Conservation (phyloP, 2,888 invertebrate species). For the Conistra vaccinii region DNA sequence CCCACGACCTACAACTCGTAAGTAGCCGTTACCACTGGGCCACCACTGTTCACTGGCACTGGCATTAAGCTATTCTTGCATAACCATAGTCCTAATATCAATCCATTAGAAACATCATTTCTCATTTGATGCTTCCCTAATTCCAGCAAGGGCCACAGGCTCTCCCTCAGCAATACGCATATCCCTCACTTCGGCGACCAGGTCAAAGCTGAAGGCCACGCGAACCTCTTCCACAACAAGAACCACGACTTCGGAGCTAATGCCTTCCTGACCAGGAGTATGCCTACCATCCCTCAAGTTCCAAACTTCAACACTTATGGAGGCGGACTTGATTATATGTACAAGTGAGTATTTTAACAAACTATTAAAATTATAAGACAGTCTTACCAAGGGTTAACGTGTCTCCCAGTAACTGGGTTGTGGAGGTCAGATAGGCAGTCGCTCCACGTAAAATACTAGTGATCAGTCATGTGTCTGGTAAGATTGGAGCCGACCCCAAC, state of each 20-base stretch:
- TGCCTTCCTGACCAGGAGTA: conserved; percentile 76
- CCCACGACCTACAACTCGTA: too few relatives aligned
- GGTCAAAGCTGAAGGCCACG: conserved; percentile 70
- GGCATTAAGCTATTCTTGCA: not conserved
- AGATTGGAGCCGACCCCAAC: not conserved
- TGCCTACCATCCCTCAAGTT: conserved; percentile 72
- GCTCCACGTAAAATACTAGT: not conserved
- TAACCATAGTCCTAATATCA: not conserved
- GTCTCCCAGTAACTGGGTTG: not conserved
- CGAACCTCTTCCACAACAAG: conserved; percentile 72
- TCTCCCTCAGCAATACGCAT: conserved; percentile 69
- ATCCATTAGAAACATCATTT: not conserved
- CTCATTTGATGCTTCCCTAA: not conserved
- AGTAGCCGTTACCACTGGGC: too few relatives aligned
- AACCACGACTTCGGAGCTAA: conserved; percentile 76
- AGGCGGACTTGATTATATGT: conserved; percentile 78
- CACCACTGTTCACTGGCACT: too few relatives aligned
- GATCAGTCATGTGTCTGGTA: not conserved
- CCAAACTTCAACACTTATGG: conserved; percentile 81
- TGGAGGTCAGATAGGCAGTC: not conserved
- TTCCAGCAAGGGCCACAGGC: conserved; percentile 76
- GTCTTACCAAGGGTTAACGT: not conserved
- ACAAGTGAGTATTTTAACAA: conserved; percentile 71
- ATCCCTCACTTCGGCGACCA: conserved; percentile 74
- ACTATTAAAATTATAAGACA: not conserved